Evolutionary conservation across 2,888 invertebrate genomes (phyloP).

Genomic region (Siphonodentalium dalli): DNA sequence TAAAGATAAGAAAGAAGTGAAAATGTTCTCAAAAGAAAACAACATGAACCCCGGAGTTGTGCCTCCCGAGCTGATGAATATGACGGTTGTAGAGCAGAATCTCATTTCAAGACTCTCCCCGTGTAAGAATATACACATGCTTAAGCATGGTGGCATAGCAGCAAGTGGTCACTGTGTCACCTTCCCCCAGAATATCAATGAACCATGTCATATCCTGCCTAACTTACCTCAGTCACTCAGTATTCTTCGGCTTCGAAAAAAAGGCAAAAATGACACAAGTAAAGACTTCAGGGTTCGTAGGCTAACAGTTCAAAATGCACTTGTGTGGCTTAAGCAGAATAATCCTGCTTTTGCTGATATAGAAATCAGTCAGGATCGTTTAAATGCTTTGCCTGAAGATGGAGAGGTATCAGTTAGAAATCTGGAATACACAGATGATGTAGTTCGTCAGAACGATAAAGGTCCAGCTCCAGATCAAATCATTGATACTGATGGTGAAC

Average conservation of each 20-base stretch:
- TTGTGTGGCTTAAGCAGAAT: slow-evolving; percentile 17
- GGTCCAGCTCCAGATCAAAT: slow-evolving; percentile 10
- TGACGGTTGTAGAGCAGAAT: slow-evolving; percentile 13
- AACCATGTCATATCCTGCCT: slow-evolving; percentile 8
- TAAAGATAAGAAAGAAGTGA: slow-evolving; percentile 15
- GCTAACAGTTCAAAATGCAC: slow-evolving; percentile 12
- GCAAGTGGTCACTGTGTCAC: slow-evolving; percentile 17
- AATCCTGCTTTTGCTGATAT: slow-evolving; percentile 22
- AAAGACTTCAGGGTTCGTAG: slow-evolving; percentile 22
- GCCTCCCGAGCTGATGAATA: slow-evolving; percentile 1
- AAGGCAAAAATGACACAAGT: slow-evolving; percentile 19
- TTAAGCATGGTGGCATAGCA: slow-evolving; percentile 15
- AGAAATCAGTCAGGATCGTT: slow-evolving; percentile 9
- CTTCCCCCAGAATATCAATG: slow-evolving; percentile 11
- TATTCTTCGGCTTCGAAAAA: slow-evolving; percentile 9
- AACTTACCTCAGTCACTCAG: slow-evolving; percentile 13
- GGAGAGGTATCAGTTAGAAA: slow-evolving; percentile 11
- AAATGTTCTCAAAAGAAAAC: slow-evolving; percentile 27
- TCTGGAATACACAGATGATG: slow-evolving; percentile 3
- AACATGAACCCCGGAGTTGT: slow-evolving; percentile 19
- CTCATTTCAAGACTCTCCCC: slow-evolving; percentile 13
- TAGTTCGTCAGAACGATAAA: neutral
- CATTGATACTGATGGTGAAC: neutral
- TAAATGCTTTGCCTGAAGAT: slow-evolving; percentile 11
- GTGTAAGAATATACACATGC: slow-evolving; percentile 12